Conservation (phyloP, 2,888 invertebrate genomes). For the Hedychridium roseum region DNA sequence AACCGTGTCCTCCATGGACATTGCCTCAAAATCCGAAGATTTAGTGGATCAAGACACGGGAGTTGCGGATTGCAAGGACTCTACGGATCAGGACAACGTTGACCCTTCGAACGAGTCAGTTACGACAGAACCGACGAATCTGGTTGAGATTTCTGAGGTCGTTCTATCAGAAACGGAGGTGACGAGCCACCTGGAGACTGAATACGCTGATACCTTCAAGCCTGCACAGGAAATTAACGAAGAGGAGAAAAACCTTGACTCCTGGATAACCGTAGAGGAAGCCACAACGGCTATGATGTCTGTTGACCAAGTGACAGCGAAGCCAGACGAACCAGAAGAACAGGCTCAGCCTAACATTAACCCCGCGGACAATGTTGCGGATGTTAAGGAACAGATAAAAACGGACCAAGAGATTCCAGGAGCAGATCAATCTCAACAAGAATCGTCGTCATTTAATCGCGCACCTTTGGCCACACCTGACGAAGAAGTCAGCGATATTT, state of each 20-base stretch:
- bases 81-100: slow-evolving; percentile 22
- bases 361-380: too few relatives aligned
- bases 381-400: too few relatives aligned
- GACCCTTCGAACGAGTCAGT: slow-evolving; percentile 32
- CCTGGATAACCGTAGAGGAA: slow-evolving; percentile 46
- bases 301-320: too few relatives aligned
- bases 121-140: slow-evolving; percentile 32
- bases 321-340: too few relatives aligned
- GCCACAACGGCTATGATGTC: too few relatives aligned
- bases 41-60: neutral
- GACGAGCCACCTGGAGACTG: slow-evolving; percentile 27
- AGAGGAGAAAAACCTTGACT: slow-evolving; percentile 26
- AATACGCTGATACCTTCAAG: slow-evolving; percentile 11
- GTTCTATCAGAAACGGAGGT: slow-evolving; percentile 22
- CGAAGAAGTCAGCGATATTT: slow-evolving; percentile 54
- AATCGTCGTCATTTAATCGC: slow-evolving; percentile 19
- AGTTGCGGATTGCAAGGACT: slow-evolving; percentile 1
- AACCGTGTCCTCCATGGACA: neutral
- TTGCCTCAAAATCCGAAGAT: neutral
- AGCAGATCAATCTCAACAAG: slow-evolving; percentile 19
- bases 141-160: slow-evolving; percentile 34
- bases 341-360: too few relatives aligned
- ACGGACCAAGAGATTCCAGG: slow-evolving; percentile 5
- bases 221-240: neutral
- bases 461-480: slow-evolving; percentile 55